Conservation (phyloP, 2,888 invertebrate genomes). For the Julus scanicus region DNA sequence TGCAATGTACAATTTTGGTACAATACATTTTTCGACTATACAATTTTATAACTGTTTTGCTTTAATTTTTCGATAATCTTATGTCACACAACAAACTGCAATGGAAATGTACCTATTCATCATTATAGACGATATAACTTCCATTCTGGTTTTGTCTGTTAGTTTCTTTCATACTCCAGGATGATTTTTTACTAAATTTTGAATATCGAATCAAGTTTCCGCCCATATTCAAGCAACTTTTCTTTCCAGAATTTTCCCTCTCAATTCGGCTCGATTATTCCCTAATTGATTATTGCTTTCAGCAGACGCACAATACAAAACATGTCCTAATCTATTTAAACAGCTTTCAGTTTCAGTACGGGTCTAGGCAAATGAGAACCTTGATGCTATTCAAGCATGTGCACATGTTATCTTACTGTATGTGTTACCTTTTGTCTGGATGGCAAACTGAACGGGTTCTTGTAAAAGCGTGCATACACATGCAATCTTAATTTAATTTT, state of each 20-base stretch:
- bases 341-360: not conserved
- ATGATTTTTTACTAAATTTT: not conserved
- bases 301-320: not conserved
- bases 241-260: not conserved
- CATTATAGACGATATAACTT: too few species aligned
- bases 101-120: too few species aligned
- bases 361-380: not conserved
- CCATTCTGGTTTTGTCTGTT: not conserved
- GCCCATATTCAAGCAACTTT: not conserved
- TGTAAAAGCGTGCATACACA: not conserved
- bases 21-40: too few species aligned
- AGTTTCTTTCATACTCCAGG: not conserved
- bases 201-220: not conserved
- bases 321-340: not conserved
- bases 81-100: too few species aligned
- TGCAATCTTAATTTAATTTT: constrained; percentile 5
- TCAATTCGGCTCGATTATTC: constrained; percentile 13
- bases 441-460: not conserved
- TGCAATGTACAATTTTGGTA: too few species aligned
- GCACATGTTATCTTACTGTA: constrained; percentile 3
- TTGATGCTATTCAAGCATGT: not conserved
- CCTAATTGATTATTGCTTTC: constrained; percentile 28
- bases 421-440: not conserved
- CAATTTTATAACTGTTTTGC: too few species aligned
- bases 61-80: too few species aligned